These are phyloP conservation scores for Psittacula derbiana DNA, from an alignment of 2,797 vertebrate genomes.

Conservation along the genomic window DNA sequence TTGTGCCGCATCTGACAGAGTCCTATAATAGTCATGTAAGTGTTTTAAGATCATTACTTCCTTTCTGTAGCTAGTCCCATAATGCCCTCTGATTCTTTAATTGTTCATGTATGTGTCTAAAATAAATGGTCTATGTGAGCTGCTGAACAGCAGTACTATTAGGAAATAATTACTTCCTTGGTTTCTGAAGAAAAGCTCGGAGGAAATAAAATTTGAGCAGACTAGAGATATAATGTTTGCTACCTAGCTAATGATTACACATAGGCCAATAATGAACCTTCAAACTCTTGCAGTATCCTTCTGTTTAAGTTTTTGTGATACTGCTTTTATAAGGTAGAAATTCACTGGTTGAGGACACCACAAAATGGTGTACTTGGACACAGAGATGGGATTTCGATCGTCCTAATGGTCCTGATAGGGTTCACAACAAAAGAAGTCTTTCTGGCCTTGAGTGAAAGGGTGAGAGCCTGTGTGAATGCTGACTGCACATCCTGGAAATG, in stretches of 20 bases:
- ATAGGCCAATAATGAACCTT: background rate
- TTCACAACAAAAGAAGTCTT: background rate
- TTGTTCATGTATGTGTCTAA: background rate
- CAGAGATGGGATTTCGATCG: background rate
- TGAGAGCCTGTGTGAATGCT: background rate
- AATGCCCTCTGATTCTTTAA: background rate
- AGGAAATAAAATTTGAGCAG: background rate
- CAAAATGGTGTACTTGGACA: background rate
- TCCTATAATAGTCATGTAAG: conserved; percentile 98
- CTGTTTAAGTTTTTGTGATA: background rate
- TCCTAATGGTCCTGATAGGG: background rate
- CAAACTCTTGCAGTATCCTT: background rate
- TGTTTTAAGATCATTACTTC: background rate
- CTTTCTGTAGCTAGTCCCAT: background rate
- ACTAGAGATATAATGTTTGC: background rate
- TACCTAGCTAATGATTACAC: background rate
- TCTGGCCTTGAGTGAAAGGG: background rate
- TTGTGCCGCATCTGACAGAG: conserved; percentile 94
- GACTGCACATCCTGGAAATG: background rate
- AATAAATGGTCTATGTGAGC: background rate
- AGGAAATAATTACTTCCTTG: background rate
- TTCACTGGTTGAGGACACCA: background rate
- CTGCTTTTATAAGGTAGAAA: background rate
- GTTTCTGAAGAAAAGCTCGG: background rate
- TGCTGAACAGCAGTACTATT: background rate